Conservation (phyloP, 2,888 invertebrate genomes). For the Slavum lentiscoides region DNA sequence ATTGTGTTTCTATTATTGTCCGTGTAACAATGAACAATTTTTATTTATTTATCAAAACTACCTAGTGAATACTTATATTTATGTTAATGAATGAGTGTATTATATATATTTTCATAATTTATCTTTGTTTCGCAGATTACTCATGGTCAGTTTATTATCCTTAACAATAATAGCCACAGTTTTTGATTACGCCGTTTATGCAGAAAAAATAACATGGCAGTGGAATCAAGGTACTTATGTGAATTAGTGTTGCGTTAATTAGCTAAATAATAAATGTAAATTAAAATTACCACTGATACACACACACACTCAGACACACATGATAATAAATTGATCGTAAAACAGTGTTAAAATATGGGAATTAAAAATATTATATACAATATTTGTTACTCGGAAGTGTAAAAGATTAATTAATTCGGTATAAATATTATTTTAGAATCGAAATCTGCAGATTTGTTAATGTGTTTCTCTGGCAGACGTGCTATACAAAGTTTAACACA, state of each 20-base stretch:
- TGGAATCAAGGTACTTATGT: slow-evolving; percentile 57
- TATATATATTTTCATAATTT: neutral
- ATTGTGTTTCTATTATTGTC: neutral
- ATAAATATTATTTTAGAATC: slow-evolving; percentile 23
- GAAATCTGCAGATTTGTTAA: slow-evolving; percentile 45
- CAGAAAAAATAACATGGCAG: slow-evolving; percentile 50
- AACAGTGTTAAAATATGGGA: too few species aligned
- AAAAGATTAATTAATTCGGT: too few species aligned
- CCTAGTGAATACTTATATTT: too few species aligned
- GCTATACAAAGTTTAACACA: slow-evolving; percentile 54
- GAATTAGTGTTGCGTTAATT: neutral
- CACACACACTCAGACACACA: too few species aligned
- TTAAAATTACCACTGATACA: neutral
- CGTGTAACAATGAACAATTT: too few species aligned
- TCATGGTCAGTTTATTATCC: slow-evolving; percentile 58
- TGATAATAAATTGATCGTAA: neutral
- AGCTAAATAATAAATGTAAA: neutral
- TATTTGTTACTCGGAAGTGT: neutral
- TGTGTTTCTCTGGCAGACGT: slow-evolving; percentile 55
- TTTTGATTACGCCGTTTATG: slow-evolving; percentile 58
- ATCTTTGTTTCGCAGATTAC: slow-evolving; percentile 57
- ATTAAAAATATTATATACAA: too few species aligned
- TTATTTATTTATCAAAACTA: too few species aligned
- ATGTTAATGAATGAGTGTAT: too few species aligned
- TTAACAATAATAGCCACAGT: slow-evolving; percentile 59